Conservation (phyloP, 2,888 invertebrate genomes). For the Nomada fucata region DNA sequence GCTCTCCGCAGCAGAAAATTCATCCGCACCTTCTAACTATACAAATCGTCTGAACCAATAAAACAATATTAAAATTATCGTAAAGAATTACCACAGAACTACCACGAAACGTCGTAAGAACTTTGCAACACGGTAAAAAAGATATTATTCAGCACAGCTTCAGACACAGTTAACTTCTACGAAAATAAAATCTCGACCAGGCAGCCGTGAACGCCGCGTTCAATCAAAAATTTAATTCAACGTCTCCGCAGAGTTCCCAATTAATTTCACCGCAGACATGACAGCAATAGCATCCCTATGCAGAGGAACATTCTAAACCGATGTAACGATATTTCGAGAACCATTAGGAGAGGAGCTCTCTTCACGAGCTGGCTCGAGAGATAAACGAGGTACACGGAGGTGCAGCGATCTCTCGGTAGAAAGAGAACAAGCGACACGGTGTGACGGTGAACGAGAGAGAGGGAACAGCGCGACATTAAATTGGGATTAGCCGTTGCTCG, state of each 20-base stretch:
- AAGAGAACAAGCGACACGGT: background rate
- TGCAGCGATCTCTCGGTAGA: slow-evolving; percentile 23
- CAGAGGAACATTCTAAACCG: slow-evolving; percentile 59
- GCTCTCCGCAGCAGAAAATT: no score
- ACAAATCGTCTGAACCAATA: no score
- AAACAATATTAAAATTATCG: no score
- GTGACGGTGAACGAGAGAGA: slow-evolving; percentile 25
- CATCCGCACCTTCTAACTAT: no score
- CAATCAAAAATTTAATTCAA: slow-evolving; percentile 20
- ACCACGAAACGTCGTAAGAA: no score
- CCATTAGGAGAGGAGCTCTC: slow-evolving; percentile 60
- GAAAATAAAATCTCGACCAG: slow-evolving; percentile 9
- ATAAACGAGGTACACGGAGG: slow-evolving; percentile 62
- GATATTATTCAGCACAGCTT: background rate
- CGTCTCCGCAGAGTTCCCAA: slow-evolving; percentile 19
- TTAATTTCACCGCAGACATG: slow-evolving; percentile 34
- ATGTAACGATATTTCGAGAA: slow-evolving; percentile 68
- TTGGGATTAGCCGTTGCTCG: slow-evolving; percentile 69
- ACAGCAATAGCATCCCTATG: slow-evolving; percentile 23
- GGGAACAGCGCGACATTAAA: slow-evolving; percentile 64
- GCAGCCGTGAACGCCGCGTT: background rate
- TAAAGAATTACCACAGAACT: no score
- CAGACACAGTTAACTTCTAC: background rate
- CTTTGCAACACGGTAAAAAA: background rate
- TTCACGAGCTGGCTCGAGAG: slow-evolving; percentile 54